Conservation (phyloP, 2,797 vertebrate genomes). For the Tapirus indicus region DNA sequence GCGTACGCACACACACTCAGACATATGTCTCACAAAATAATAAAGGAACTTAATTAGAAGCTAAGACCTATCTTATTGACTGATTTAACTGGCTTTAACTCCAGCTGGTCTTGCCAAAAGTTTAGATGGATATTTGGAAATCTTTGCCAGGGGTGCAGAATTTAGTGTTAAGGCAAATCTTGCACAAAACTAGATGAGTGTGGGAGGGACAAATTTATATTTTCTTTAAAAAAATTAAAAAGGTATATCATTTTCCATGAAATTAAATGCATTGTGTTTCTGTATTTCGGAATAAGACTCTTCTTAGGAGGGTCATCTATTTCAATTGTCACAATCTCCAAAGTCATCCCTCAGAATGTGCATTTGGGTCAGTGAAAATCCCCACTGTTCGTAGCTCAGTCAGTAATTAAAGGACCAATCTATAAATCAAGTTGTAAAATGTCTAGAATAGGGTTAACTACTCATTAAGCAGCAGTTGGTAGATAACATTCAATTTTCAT, state of each 20-base stretch:
- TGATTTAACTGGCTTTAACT: background rate
- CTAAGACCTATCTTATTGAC: background rate
- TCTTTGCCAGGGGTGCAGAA: background rate
- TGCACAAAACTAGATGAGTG: background rate
- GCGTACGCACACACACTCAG: background rate
- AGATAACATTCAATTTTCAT: background rate
- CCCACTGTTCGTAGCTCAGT: background rate
- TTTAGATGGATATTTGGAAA: background rate
- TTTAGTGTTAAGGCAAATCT: background rate
- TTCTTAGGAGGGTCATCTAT: background rate
- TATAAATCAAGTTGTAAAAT: slow-evolving; percentile 24
- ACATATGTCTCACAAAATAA: background rate
- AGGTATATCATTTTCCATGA: background rate
- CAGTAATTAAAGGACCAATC: slow-evolving; percentile 18
- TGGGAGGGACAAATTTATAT: background rate
- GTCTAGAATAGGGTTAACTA: background rate
- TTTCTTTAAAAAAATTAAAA: background rate
- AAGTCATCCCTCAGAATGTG: background rate
- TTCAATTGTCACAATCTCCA: background rate
- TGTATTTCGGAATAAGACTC: background rate
- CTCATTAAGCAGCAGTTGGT: background rate
- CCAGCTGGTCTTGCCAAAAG: background rate
- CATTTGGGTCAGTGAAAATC: background rate
- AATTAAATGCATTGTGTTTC: background rate
- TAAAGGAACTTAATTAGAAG: background rate